These are phyloP conservation scores for Stenichneumon culpator DNA, from an alignment of 2,888 invertebrate species.

Conservation along the genomic window DNA sequence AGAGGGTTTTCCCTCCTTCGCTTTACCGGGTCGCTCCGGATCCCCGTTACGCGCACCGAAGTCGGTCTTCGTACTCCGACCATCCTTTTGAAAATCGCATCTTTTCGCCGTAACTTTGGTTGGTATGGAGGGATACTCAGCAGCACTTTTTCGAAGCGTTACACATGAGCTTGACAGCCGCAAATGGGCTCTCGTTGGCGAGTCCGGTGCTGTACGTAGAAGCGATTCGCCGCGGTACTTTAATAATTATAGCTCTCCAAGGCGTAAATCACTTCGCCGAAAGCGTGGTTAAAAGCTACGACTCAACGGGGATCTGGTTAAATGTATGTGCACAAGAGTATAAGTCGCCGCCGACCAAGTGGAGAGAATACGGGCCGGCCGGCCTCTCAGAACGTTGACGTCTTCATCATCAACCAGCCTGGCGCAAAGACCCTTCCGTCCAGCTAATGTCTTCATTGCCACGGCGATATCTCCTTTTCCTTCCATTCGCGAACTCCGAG, in stretches of 20 bases:
- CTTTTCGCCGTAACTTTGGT: background rate
- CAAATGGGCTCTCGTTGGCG: slow-evolving; percentile 5
- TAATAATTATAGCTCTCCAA: slow-evolving; percentile 76
- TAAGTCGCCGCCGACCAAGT: slow-evolving; percentile 35
- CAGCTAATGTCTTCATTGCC: slow-evolving; percentile 79
- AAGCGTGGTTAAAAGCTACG: slow-evolving; percentile 72
- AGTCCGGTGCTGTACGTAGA: slow-evolving; percentile 56
- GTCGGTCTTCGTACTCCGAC: background rate
- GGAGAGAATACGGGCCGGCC: slow-evolving; percentile 69
- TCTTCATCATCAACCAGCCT: slow-evolving; percentile 70
- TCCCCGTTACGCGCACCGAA: background rate
- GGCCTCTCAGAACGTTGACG: slow-evolving; percentile 76
- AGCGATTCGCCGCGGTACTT: slow-evolving; percentile 77
- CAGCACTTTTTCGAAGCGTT: slow-evolving; percentile 30
- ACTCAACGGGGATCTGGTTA: slow-evolving; percentile 46
- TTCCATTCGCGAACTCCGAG: slow-evolving; percentile 52
- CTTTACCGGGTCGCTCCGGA: background rate
- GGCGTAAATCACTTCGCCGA: slow-evolving; percentile 80
- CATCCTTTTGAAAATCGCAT: background rate
- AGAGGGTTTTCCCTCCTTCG: slow-evolving; percentile 23
- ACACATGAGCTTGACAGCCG: slow-evolving; percentile 39
- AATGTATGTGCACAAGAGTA: slow-evolving; percentile 6
- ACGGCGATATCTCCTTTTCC: slow-evolving; percentile 53
- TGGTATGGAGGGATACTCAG: background rate
- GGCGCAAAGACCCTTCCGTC: slow-evolving; percentile 64